Conservation (phyloP, 2,888 invertebrate genomes). For the Thumatha senex region DNA sequence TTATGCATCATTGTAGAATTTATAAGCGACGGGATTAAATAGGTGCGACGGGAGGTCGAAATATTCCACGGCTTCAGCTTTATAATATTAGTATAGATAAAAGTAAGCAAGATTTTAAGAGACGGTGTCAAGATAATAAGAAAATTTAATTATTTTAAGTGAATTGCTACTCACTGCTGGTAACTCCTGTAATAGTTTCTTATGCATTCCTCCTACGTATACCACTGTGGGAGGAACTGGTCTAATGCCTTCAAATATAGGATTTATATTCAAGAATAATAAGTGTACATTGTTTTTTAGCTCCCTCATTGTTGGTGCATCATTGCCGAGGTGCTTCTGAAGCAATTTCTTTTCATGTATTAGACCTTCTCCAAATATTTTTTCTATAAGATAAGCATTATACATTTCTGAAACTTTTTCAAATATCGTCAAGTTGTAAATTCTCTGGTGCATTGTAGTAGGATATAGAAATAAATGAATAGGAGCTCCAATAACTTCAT, state of each 20-base stretch:
- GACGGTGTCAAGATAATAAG: not conserved
- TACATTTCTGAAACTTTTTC: conserved; percentile 22
- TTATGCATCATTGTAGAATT: too few relatives aligned
- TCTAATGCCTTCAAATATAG: conserved; percentile 40
- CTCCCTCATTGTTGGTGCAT: conserved; percentile 28
- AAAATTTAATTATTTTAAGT: not conserved
- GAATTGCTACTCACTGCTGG: conserved; percentile 26
- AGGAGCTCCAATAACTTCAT: conserved; percentile 40
- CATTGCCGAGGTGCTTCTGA: conserved; percentile 20
- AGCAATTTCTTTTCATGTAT: conserved; percentile 6
- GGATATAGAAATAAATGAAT: conserved; percentile 45
- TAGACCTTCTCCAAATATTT: conserved; percentile 1
- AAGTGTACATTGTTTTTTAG: conserved; percentile 38
- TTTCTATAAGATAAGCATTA: conserved; percentile 5
- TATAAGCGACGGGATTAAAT: too few relatives aligned
- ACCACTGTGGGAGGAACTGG: conserved; percentile 42
- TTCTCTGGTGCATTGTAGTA: conserved; percentile 2
- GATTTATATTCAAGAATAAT: conserved; percentile 39
- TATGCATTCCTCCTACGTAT: conserved; percentile 42
- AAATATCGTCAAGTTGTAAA: conserved; percentile 21
- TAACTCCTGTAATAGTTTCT: conserved; percentile 28
- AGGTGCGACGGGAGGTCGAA: too few relatives aligned
- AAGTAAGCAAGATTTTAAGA: too few relatives aligned
- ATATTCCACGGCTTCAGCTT: too few relatives aligned
- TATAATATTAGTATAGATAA: too few relatives aligned